These are phyloP conservation scores for Osedax fenrisi DNA, from an alignment of 2,888 invertebrate genomes.

Conservation along the genomic window DNA sequence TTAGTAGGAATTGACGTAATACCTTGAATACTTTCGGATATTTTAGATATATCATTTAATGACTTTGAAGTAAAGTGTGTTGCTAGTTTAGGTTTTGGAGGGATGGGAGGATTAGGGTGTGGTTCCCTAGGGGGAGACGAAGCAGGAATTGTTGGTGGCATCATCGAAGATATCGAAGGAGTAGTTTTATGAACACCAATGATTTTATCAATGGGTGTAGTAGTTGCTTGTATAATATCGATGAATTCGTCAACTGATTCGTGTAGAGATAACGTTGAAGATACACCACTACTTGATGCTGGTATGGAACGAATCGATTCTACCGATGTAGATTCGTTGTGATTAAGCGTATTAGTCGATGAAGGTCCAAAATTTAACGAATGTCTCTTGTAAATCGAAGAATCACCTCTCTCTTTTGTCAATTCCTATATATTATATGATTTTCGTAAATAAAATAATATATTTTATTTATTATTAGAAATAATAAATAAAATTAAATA, in stretches of 20 bases:
- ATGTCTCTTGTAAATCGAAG: constrained; percentile 56
- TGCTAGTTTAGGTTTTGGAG: not conserved
- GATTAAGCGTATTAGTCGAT: not conserved
- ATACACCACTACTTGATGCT: constrained; percentile 51
- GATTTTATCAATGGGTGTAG: not conserved
- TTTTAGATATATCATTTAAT: not conserved
- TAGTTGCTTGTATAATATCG: not conserved
- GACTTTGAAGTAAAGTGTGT: not conserved
- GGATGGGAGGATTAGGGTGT: not conserved
- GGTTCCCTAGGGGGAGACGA: not conserved
- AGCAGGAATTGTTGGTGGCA: not conserved
- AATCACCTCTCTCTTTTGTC: constrained; percentile 34
- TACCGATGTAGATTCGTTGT: not conserved
- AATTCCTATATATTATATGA: not conserved
- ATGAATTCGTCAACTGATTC: not conserved
- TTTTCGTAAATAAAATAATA: too few relatives aligned
- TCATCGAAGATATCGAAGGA: not conserved
- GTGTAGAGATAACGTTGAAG: constrained; percentile 51
- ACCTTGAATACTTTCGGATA: not conserved
- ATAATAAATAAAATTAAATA: too few relatives aligned
- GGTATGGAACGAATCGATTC: constrained; percentile 49
- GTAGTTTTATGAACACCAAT: not conserved
- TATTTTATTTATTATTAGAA: too few relatives aligned
- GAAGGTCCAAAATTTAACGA: constrained; percentile 56
- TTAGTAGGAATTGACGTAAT: constrained; percentile 34